Evolutionary conservation across 2,113 vertebrate species (phyloP).

Genomic region (Arothron firmamentum): DNA sequence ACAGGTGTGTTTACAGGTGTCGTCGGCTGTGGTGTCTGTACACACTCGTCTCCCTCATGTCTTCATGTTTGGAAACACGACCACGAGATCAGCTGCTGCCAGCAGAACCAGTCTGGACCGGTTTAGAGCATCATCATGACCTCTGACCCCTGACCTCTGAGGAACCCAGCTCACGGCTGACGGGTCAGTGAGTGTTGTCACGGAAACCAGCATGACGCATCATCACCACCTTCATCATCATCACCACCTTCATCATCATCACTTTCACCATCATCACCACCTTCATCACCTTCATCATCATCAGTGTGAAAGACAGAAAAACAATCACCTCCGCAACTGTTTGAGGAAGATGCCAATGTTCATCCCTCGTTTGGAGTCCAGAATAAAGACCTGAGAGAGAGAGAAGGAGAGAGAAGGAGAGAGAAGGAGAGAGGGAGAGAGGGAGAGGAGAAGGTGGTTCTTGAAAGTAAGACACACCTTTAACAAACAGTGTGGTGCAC

Average conservation of each 20-base stretch:
- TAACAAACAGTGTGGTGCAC: neutral
- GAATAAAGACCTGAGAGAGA: conserved; percentile 77
- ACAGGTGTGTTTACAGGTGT: neutral
- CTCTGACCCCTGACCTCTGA: neutral
- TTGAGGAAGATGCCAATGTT: conserved; percentile 94
- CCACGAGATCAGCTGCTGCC: too few relatives aligned
- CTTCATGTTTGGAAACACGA: conserved; percentile 20
- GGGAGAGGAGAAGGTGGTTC: neutral
- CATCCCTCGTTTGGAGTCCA: conserved; percentile 90
- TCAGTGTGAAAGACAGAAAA: too few relatives aligned
- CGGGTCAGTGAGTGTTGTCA: too few relatives aligned
- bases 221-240: too few relatives aligned
- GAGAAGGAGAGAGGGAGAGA: neutral
- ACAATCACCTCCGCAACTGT: conserved; percentile 86
- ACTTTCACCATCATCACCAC: too few relatives aligned
- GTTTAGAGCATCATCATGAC: neutral
- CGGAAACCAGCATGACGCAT: too few relatives aligned
- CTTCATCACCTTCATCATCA: too few relatives aligned
- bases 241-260: too few relatives aligned
- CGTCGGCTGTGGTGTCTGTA: neutral
- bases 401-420: neutral
- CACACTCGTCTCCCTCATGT: conserved; percentile 20
- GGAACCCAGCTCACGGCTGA: too few relatives aligned
- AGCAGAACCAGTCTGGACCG: too few relatives aligned
- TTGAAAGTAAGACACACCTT: neutral